phyloP scores from a whole-genome alignment of 2,113 vertebrate species.

The Zapus hudsonius region DNA sequence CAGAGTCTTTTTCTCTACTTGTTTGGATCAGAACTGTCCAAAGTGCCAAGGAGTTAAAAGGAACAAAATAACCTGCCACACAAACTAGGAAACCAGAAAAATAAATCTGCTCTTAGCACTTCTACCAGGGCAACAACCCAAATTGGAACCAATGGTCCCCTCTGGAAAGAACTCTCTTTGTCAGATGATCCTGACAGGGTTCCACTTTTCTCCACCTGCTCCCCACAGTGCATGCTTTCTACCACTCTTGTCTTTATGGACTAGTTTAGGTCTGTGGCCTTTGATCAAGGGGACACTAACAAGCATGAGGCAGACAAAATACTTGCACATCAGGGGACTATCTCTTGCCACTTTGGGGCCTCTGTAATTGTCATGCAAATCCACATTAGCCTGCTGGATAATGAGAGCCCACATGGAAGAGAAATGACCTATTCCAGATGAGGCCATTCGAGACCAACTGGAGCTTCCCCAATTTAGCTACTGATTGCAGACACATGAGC shows the following conservation, averaged over 20 bases:
- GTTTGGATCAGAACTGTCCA: neutral
- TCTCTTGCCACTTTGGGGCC: neutral
- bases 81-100: constrained; percentile 32
- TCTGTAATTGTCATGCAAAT: neutral
- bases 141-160: neutral
- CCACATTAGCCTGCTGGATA: neutral
- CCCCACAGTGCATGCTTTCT: neutral
- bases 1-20: neutral
- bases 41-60: neutral
- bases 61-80: neutral
- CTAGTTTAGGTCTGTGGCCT: neutral
- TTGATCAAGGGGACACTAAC: neutral
- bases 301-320: neutral
- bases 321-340: neutral
- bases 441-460: neutral
- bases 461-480: neutral
- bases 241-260: neutral
- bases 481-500: neutral
- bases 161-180: neutral
- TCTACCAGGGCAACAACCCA: neutral
- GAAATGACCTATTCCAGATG: neutral
- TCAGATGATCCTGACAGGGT: neutral
- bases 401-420: neutral
- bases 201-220: neutral
- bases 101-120: neutral